Evolutionary conservation across 1,140 invertebrate genomes (phyloP).

Genomic region (Anthonomus grandis): DNA sequence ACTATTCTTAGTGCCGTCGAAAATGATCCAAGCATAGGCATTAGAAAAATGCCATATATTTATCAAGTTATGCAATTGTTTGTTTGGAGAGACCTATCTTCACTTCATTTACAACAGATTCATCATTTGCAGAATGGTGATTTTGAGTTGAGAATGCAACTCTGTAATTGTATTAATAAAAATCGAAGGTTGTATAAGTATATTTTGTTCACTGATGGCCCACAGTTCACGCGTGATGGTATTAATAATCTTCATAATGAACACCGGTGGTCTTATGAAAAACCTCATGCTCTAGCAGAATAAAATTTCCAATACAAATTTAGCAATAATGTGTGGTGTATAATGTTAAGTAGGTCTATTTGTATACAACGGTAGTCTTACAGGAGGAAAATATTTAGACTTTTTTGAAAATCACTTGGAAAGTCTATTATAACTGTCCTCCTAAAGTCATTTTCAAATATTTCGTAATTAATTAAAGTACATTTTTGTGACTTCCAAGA

Average conservation of each 20-base stretch:
- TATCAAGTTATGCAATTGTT: not conserved
- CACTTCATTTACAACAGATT: not conserved
- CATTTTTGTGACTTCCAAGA: no score
- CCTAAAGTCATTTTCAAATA: no score
- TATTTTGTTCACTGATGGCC: constrained; percentile 9
- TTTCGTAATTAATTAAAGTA: no score
- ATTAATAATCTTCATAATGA: constrained; percentile 10
- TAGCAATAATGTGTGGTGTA: constrained; percentile 5
- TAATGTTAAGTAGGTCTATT: constrained; percentile 7
- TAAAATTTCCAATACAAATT: constrained; percentile 9
- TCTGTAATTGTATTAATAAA: constrained; percentile 6
- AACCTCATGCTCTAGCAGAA: constrained; percentile 8
- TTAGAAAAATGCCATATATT: not conserved
- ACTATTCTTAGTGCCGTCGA: not conserved
- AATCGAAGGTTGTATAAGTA: constrained; percentile 11
- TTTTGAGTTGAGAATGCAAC: constrained; percentile 9
- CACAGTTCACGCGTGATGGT: constrained; percentile 16
- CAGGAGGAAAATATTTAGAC: constrained; percentile 2
- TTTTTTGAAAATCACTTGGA: constrained; percentile 19
- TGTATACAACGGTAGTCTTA: not conserved
- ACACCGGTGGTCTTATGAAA: constrained; percentile 18
- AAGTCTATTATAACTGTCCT: no score
- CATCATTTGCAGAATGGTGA: constrained; percentile 6
- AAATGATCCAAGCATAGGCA: constrained; percentile 9
- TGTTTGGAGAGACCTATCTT: not conserved